Evolutionary conservation across 2,888 invertebrate species (phyloP).

Genomic region (Tenthredo scrophulariae): DNA sequence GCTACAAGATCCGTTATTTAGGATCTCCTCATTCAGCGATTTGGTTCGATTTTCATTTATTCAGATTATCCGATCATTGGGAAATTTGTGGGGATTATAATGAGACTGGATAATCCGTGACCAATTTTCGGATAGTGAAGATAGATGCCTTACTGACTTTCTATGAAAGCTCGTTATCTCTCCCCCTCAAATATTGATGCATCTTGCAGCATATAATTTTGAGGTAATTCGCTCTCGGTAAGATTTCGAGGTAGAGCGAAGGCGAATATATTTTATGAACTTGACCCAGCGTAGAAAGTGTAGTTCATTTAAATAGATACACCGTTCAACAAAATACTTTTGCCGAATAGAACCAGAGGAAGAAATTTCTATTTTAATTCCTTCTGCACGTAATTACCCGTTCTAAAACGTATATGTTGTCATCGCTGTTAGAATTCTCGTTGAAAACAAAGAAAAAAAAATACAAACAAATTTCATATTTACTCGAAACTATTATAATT

Average conservation of each 20-base stretch:
- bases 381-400: background rate
- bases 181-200: background rate
- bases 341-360: background rate
- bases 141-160: background rate
- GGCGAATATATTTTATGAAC: background rate
- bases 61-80: background rate
- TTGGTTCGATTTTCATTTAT: background rate
- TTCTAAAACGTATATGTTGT: background rate
- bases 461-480: background rate
- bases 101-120: background rate
- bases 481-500: background rate
- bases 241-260: background rate
- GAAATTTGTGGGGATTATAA: background rate
- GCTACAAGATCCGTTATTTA: background rate
- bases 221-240: background rate
- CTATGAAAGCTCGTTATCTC: background rate
- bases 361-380: background rate
- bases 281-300: conserved; percentile 45
- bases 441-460: background rate
- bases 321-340: background rate
- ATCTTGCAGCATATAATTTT: background rate
- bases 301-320: background rate
- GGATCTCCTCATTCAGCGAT: background rate
- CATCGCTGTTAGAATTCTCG: background rate
- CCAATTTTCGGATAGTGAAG: background rate